phyloP scores from a whole-genome alignment of 2,888 invertebrate genomes.

The Nomada ruficornis region DNA sequence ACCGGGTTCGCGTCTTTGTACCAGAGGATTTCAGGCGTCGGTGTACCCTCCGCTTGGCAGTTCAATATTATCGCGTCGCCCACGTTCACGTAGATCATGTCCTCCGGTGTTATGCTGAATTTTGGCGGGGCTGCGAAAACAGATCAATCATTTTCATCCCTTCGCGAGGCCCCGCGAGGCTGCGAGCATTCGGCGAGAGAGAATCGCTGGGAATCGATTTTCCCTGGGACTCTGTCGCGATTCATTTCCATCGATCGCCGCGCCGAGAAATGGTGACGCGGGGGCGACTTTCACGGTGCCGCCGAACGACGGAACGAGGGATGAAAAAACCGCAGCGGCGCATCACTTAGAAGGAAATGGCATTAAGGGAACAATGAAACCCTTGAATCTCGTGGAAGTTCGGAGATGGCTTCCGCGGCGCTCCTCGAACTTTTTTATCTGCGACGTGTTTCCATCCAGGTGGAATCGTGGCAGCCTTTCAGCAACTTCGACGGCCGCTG shows the following conservation, averaged over 20 bases:
- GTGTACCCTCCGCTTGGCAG: slow-evolving; percentile 98
- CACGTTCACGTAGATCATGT: slow-evolving; percentile 98
- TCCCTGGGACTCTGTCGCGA: background rate
- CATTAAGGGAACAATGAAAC: slow-evolving; percentile 60
- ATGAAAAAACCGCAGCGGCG: slow-evolving; percentile 16
- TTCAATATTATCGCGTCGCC: slow-evolving; percentile 98
- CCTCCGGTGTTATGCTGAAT: slow-evolving; percentile 97
- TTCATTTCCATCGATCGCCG: slow-evolving; percentile 22
- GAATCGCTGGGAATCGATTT: too few relatives aligned
- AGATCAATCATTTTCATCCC: too few relatives aligned
- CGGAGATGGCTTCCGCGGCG: slow-evolving; percentile 37
- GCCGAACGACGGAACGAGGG: background rate
- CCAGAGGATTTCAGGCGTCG: slow-evolving; percentile 98
- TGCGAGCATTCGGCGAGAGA: background rate
- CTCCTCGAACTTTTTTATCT: slow-evolving; percentile 51
- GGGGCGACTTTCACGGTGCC: slow-evolving; percentile 23
- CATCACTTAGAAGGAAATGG: slow-evolving; percentile 43
- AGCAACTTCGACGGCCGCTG: slow-evolving; percentile 34
- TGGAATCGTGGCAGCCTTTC: slow-evolving; percentile 43
- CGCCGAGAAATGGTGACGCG: slow-evolving; percentile 1
- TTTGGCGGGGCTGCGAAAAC: slow-evolving; percentile 91
- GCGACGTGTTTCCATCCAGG: slow-evolving; percentile 42
- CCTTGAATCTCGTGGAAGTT: slow-evolving; percentile 46
- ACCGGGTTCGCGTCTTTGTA: slow-evolving; percentile 97
- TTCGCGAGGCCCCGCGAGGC: background rate